A percentile compares a stretch with the other conserved stretches of the same genome.
These are phyloP conservation scores for Octodonta nipae DNA, from an alignment of 2,888 invertebrate genomes.

Conservation along the genomic window DNA sequence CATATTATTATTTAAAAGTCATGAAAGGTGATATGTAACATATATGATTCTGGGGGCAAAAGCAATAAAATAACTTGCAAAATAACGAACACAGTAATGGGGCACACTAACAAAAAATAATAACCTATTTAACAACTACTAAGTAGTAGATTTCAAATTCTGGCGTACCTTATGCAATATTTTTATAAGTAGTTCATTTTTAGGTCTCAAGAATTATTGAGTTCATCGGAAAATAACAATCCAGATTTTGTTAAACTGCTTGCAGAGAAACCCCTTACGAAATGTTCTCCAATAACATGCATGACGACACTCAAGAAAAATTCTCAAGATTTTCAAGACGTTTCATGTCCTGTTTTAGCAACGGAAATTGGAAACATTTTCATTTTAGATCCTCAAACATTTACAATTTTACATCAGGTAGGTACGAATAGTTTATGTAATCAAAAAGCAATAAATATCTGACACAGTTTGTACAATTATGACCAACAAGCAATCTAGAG, in stretches of 20 bases:
- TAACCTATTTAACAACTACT: no score
- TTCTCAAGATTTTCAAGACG: conserved; percentile 57
- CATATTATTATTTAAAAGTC: no score
- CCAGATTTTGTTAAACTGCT: neutral
- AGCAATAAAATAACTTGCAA: no score
- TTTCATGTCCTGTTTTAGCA: conserved; percentile 73
- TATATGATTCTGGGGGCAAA: no score
- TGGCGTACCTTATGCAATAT: neutral
- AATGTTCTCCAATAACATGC: conserved; percentile 55
- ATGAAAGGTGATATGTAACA: no score
- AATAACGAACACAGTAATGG: no score
- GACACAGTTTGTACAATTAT: no score
- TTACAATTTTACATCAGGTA: conserved; percentile 61
- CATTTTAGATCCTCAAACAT: conserved; percentile 80
- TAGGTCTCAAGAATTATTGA: conserved; percentile 47
- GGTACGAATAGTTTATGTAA: no score
- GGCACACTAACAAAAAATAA: no score
- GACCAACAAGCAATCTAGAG: no score
- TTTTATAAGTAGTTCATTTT: conserved; percentile 5
- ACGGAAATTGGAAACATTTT: conserved; percentile 78
- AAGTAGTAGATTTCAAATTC: no score
- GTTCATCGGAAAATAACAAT: conserved; percentile 29
- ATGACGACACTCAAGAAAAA: conserved; percentile 62
- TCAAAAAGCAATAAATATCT: no score
- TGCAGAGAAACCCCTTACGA: neutral